Evolutionary conservation across 2,113 vertebrate species (phyloP), one percentile per base, ranked within the genome.

Genomic region (Capreolus pygargus): DNA sequence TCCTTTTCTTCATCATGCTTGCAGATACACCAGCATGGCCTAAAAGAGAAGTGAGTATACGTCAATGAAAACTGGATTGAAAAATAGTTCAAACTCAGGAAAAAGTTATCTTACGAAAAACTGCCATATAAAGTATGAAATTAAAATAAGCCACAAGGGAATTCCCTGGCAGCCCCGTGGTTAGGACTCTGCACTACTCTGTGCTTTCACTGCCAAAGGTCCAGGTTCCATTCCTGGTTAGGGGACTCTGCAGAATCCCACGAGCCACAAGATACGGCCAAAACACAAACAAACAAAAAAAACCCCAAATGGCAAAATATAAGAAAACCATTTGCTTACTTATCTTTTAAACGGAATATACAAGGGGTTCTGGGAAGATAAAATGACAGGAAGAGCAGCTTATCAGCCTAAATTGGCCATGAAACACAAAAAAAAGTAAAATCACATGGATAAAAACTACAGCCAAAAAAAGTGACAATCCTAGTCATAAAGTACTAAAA

Each of bases 1-100:
- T 99, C 99, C 99, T 99, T 97, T 99, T 99, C 99, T 99, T 99
- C 99, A 99, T 99, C 99, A 99, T 99, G 98, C 99, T 99, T 98
- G 99, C 99, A 99, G 99, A 99, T 94, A 99, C 99, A 99, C 99
- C 99, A 98, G 99, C 99, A 99, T 99, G 99, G 98, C 99, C 99
- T 99, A 97, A 54, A 98, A 98, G 61, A 97, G 60, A 98, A 86
- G 52, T 86, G 61, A 88, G 81, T 30, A 33, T 6, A 89, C 78
- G 57, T 97, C 89, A 98, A 64, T 55, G 39, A 92, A 92, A 84
- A 91, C 15, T 36, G 19, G 30, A 81, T 36, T 43, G 55, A 43
- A 94, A 94, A 95, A 57, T 19, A 83, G 9, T 76, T 83, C 25
- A 92, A 94, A 87, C 45, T 83, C 15, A 33, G 21, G 7, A 96